Evolutionary conservation across 2,797 vertebrate species (phyloP), one percentile per base, ranked within the genome.

Genomic region (Gambusia yucatana): DNA sequence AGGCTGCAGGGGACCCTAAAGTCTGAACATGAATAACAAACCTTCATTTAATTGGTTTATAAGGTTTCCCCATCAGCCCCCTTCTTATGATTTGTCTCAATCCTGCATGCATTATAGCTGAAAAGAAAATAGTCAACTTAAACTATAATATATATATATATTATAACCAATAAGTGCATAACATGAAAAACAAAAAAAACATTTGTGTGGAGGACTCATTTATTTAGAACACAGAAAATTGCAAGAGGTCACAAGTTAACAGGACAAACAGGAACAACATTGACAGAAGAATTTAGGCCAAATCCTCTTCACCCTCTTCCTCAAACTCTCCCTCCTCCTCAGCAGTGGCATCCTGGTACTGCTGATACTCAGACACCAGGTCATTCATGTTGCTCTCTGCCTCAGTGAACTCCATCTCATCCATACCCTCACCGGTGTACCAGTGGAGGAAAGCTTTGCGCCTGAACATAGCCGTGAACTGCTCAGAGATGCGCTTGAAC

Each of bases 401-500:
- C 85, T 97, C 96, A 0, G 95, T 97, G 92, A 97, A 97, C 92
- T 97, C 96, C 94, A 96, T 95, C 92, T 96, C 96, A 82, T 97
- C 96, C 96, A 97, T 97, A 9, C 96, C 96, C 86, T 97, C 96
- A 0, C 96, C 96, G 0, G 96, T 97, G 95, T 97, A 97, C 96
- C 96, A 97, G 28, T 97, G 96, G 61, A 97, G 94, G 95, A 97
- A 97, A 83, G 96, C 96, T 65, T 97, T 96, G 75, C 96, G 95
- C 86, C 96, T 89, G 95, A 98, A 97, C 96, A 96, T 97, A 20
- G 97, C 97, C 0, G 97, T 97, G 94, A 98, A 97, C 95, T 97
- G 97, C 95, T 98, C 97, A 0, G 97, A 97, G 91, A 97, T 97
- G 72, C 96, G 95, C 91, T 96, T 96, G 89, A 96, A 96, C 82